Evolutionary conservation across 2,888 invertebrate species (phyloP).

Genomic region (Chironomus tentans): DNA sequence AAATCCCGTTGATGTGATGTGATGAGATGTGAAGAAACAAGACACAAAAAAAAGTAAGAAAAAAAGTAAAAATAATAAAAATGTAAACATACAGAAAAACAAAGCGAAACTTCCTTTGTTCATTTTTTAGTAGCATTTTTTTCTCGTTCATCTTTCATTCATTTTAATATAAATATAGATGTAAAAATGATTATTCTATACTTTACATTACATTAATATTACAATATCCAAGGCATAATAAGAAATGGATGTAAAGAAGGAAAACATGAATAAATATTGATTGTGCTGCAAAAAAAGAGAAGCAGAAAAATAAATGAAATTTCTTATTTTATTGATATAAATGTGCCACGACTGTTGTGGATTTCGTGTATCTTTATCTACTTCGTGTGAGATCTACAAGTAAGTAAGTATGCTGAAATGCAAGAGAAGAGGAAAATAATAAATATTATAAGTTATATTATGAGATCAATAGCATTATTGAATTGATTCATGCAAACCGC

Average conservation of each 20-base stretch:
- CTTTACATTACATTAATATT: background rate
- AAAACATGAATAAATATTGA: background rate
- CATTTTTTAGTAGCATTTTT: background rate
- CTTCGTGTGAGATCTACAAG: constrained; percentile 16
- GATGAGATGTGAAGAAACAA: too few species aligned
- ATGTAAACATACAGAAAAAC: background rate
- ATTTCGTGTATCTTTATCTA: constrained; percentile 4
- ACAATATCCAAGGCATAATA: background rate
- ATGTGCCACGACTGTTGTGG: constrained; percentile 5
- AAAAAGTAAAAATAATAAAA: background rate
- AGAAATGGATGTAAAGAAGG: background rate
- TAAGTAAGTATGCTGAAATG: background rate
- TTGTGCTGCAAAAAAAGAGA: background rate
- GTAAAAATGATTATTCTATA: background rate
- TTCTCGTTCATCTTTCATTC: background rate
- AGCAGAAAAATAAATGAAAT: background rate
- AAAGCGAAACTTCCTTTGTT: background rate
- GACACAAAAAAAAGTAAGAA: background rate
- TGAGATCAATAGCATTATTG: background rate
- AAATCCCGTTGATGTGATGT: too few species aligned
- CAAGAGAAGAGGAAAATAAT: background rate
- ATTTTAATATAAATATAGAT: background rate
- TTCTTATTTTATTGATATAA: constrained; percentile 14
- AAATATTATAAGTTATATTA: background rate
- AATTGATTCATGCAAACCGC: background rate